These are phyloP conservation scores for Polyommatus icarus DNA, from an alignment of 2,888 invertebrate species.

Conservation along the genomic window DNA sequence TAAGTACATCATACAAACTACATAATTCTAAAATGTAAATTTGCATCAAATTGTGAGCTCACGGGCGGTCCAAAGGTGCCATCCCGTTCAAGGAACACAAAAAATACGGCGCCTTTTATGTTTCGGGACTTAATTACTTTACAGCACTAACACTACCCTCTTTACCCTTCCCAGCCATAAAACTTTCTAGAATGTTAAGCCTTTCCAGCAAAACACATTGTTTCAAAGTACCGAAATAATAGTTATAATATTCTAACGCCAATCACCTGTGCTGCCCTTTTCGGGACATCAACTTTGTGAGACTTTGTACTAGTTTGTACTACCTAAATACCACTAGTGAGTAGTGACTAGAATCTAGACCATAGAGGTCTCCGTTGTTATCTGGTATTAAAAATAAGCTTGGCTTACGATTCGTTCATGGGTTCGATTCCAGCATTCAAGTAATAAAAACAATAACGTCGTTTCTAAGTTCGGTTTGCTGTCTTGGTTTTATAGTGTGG, in stretches of 20 bases:
- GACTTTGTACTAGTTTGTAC: no score
- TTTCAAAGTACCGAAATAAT: conserved; percentile 35
- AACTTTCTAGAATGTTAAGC: conserved; percentile 70
- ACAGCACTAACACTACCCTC: conserved; percentile 50
- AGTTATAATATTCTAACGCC: background rate
- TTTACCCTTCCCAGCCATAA: conserved; percentile 67
- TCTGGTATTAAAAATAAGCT: no score
- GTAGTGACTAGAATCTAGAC: no score
- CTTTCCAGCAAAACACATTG: conserved; percentile 49
- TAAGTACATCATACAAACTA: background rate
- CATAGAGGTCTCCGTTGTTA: no score
- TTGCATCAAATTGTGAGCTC: background rate
- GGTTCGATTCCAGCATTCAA: no score
- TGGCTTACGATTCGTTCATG: no score
- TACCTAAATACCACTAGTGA: no score
- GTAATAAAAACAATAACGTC: no score
- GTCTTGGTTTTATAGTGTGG: no score
- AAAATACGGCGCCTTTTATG: conserved; percentile 27
- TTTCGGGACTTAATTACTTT: conserved; percentile 55
- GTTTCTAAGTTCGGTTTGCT: no score
- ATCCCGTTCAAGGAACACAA: background rate
- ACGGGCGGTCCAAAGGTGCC: conserved; percentile 18
- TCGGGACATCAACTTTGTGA: background rate
- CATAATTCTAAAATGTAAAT: background rate
- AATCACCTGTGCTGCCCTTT: background rate